These are phyloP conservation scores for Carabus problematicus DNA, from an alignment of 2,888 invertebrate species.

Conservation along the genomic window DNA sequence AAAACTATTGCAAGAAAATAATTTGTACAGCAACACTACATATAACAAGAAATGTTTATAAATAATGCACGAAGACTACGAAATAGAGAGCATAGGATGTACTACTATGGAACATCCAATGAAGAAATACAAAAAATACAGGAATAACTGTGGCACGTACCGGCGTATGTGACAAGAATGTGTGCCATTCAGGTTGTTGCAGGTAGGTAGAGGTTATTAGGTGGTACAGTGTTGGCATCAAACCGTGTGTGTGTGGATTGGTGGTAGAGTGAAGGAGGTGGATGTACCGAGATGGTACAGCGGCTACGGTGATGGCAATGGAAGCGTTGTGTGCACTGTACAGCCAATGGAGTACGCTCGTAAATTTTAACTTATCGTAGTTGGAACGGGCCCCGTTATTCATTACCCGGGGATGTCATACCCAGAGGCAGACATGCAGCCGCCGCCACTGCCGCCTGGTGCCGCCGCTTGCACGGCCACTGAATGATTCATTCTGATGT, in stretches of 20 bases:
- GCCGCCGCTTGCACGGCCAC: conserved; percentile 17
- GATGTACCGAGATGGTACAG: neutral
- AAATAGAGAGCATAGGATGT: too few species aligned
- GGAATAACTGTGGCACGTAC: too few species aligned
- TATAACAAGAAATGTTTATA: too few species aligned
- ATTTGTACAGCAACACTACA: too few species aligned
- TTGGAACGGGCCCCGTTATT: conserved; percentile 38
- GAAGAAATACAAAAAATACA: too few species aligned
- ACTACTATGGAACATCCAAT: too few species aligned
- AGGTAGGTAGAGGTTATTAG: too few species aligned
- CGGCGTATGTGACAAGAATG: too few species aligned
- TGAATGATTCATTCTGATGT: conserved; percentile 41
- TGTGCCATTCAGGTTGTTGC: too few species aligned
- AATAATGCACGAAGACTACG: too few species aligned
- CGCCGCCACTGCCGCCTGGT: conserved; percentile 1
- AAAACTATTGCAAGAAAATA: too few species aligned
- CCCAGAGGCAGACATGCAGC: conserved; percentile 25
- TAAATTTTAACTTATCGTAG: conserved; percentile 40
- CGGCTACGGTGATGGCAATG: conserved; percentile 8
- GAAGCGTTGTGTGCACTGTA: conserved; percentile 11
- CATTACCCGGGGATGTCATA: conserved; percentile 40
- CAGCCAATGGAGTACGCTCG: conserved; percentile 25
- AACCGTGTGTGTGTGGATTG: neutral
- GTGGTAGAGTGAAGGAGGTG: neutral
- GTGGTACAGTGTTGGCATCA: neutral